Base-by-base conservation (phyloP, 1,140 invertebrate genomes). In the Drosophila trapezifrons region DNA sequence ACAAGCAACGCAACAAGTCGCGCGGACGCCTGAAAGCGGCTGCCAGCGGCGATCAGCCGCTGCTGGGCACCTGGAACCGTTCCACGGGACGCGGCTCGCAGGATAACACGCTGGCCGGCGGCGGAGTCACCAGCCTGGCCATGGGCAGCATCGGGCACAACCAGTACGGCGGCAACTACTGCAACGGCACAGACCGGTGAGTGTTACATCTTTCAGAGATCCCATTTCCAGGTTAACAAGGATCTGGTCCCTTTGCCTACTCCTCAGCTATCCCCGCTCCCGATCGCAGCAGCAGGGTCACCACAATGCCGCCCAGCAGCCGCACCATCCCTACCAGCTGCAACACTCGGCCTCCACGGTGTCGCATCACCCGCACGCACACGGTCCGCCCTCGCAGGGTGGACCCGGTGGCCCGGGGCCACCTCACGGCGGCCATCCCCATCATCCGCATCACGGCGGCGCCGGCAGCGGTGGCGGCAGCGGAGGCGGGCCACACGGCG, bases 21-120 rank as follows among this genome's bases (percentile, higher is more conserved):
- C 93, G 95, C 90, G 94, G 95, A 73, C 93, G 93, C 75, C 93
- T 95, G 81, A 96, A 96, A 93, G 73, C 82, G 56, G 74, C 78
- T 43, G 73, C 72, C 45, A 83, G 82, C 71, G 90, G 82, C 69
- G 90, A 92, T 46, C 91, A 91, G 72, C 90, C 90, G 52, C 70
- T 92, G 56, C 70, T 90, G 38, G 91, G 85, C 72, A 90, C 91
- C 64, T 92, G 91, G 91, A 91, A 91, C 59, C 91, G 90, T 32
- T 91, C 91, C 49, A 90, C 74, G 55, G 77, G 70, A 38, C 83
- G 90, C 46, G 84, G 84, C 47, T 92, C 91, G 56, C 90, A 92
- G 77, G 90, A 91, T 80, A 92, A 92, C 86, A 92, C 91, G 22
- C 65, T 91, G 51, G 67, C 59, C 49, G 72, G 75, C 56, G 75